A percentile compares a stretch with the other conserved stretches of the same genome.
Conservation (phyloP, 2,797 vertebrate genomes). For the Poecilia gillii region DNA sequence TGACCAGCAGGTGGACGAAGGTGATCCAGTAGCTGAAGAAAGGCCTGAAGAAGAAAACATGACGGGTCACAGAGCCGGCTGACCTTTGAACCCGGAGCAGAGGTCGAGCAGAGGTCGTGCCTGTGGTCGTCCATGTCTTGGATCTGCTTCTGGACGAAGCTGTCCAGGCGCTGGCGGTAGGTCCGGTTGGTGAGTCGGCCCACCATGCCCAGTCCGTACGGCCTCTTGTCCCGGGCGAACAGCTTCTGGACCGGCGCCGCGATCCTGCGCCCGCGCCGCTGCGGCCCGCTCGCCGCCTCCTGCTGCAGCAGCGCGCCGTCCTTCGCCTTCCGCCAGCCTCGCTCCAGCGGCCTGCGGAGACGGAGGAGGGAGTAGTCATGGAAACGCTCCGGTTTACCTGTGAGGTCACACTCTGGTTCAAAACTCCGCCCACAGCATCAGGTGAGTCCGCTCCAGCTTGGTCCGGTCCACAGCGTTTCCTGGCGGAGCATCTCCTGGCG, state of each 20-base stretch:
- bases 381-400: neutral
- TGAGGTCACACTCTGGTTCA: neutral
- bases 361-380: neutral
- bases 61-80: neutral
- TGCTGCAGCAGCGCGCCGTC: constrained; percentile 85
- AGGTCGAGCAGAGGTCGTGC: constrained; percentile 64
- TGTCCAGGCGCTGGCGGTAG: constrained; percentile 96
- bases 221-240: constrained; percentile 94
- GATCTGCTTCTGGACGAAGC: constrained; percentile 93
- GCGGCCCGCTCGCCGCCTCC: constrained; percentile 89
- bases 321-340: constrained; percentile 94
- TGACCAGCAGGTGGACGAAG: constrained; percentile 94
- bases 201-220: constrained; percentile 95
- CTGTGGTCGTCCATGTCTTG: constrained; percentile 99
- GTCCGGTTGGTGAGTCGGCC: constrained; percentile 95
- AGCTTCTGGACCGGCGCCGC: constrained; percentile 91
- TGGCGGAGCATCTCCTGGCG: constrained; percentile 81
- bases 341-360: constrained; percentile 88
- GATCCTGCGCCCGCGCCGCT: constrained; percentile 91
- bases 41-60: constrained; percentile 79
- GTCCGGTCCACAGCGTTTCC: constrained; percentile 90
- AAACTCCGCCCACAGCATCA: constrained; percentile 87
- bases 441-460: constrained; percentile 93
- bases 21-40: constrained; percentile 99
- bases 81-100: constrained; percentile 6